These are phyloP conservation scores for Sebastes kiyomatsui DNA, from an alignment of 2,797 vertebrate species.

Conservation along the genomic window DNA sequence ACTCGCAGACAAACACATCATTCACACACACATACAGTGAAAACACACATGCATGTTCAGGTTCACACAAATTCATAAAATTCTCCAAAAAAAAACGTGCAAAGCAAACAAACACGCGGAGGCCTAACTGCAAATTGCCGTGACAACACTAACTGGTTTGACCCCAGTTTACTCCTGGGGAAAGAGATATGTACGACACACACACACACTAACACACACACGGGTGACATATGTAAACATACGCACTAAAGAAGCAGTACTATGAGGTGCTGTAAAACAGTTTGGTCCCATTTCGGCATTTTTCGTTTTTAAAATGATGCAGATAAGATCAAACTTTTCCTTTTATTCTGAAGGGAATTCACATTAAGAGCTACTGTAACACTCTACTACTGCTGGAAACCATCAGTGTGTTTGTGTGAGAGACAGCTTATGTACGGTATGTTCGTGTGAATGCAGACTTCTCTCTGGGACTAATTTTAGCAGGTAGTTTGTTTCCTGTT, in stretches of 20 bases:
- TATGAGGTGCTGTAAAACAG: background rate
- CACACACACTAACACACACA: conserved; percentile 5
- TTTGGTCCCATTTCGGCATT: background rate
- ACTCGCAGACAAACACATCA: conserved; percentile 33
- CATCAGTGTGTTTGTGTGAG: background rate
- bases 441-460: conserved; percentile 3
- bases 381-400: background rate
- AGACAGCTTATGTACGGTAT: background rate
- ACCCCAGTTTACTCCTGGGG: conserved; percentile 69
- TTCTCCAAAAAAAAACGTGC: conserved; percentile 13
- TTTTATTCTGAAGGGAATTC: background rate
- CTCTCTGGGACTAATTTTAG: conserved; percentile 47
- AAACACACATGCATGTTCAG: conserved; percentile 19
- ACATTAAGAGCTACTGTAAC: background rate
- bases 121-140: conserved; percentile 62
- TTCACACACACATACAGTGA: conserved; percentile 40
- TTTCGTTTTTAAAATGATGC: background rate
- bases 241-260: background rate
- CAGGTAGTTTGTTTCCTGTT: conserved; percentile 50
- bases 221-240: conserved; percentile 17
- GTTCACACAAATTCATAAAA: conserved; percentile 41
- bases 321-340: background rate
- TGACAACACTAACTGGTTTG: conserved; percentile 78
- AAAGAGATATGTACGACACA: conserved; percentile 54
- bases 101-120: conserved; percentile 69